Conservation (phyloP, 2,113 vertebrate genomes). For the Pelvicachromis taeniatus region DNA sequence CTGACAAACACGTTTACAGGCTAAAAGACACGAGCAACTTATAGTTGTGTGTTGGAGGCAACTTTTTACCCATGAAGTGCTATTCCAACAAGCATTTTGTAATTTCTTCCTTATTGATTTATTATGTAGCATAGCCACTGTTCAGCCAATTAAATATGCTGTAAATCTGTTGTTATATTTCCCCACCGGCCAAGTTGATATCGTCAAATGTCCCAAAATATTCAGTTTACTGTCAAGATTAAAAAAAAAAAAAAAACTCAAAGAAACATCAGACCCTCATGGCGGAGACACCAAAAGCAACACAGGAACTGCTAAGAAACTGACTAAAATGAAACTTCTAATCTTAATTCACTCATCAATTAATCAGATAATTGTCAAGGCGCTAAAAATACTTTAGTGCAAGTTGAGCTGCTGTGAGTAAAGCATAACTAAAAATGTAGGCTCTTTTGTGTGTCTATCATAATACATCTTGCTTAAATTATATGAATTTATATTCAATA, state of each 20-base stretch:
- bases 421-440: background rate
- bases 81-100: background rate
- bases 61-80: background rate
- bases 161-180: background rate
- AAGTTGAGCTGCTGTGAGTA: background rate
- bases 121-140: background rate
- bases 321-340: background rate
- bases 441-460: background rate
- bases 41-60: background rate
- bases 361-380: background rate
- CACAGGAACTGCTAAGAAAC: background rate
- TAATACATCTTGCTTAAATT: background rate
- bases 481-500: background rate
- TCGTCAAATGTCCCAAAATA: background rate
- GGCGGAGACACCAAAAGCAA: background rate
- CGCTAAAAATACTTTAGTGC: background rate
- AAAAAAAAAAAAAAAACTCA: background rate
- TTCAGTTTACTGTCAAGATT: background rate
- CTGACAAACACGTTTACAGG: slow-evolving; percentile 45
- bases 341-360: background rate
- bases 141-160: background rate
- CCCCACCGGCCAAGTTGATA: background rate
- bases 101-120: background rate
- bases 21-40: background rate
- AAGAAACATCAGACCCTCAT: background rate